Percentiles rank a stretch among this genome's conserved stretches.
Evolutionary conservation across 1,140 invertebrate species (phyloP).

Genomic region (Palaemon carinicauda): DNA sequence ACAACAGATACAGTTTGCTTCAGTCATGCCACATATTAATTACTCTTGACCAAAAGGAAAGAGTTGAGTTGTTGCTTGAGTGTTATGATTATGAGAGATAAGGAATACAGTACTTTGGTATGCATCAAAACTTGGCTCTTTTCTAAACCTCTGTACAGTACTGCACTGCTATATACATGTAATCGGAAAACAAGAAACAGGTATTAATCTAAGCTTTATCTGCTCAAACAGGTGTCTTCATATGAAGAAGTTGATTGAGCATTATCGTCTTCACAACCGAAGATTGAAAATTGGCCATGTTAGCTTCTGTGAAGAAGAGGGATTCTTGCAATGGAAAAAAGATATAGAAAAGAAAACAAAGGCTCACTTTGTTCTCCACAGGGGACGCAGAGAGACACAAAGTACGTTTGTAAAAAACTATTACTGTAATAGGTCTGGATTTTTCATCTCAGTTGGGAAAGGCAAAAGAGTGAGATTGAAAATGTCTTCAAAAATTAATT

Average conservation of each 20-base stretch:
- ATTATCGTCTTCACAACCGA: constrained; percentile 6
- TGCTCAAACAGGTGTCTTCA: background rate
- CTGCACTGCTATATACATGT: too few species aligned
- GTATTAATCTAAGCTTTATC: too few species aligned
- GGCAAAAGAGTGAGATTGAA: constrained; percentile 5
- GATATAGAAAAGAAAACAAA: constrained; percentile 14
- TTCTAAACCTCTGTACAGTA: too few species aligned
- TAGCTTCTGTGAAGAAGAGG: background rate
- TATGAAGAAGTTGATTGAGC: constrained; percentile 1
- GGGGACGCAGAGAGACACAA: constrained; percentile 7
- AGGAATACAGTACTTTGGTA: too few species aligned
- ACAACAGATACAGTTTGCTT: too few species aligned
- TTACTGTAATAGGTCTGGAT: constrained; percentile 29
- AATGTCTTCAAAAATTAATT: constrained; percentile 13
- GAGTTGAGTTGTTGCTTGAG: too few species aligned
- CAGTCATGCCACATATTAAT: too few species aligned
- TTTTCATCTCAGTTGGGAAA: background rate
- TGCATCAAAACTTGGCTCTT: too few species aligned
- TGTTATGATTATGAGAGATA: too few species aligned
- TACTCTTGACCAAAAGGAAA: too few species aligned
- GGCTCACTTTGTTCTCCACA: constrained; percentile 15
- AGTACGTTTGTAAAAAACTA: constrained; percentile 17
- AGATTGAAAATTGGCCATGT: background rate
- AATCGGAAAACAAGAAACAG: too few species aligned
- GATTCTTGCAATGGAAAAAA: constrained; percentile 8